Percentiles rank a stretch among this genome's conserved stretches.
These are phyloP conservation scores for Oscheius sp. DNA, from an alignment of 2,888 invertebrate species.

Conservation along the genomic window DNA sequence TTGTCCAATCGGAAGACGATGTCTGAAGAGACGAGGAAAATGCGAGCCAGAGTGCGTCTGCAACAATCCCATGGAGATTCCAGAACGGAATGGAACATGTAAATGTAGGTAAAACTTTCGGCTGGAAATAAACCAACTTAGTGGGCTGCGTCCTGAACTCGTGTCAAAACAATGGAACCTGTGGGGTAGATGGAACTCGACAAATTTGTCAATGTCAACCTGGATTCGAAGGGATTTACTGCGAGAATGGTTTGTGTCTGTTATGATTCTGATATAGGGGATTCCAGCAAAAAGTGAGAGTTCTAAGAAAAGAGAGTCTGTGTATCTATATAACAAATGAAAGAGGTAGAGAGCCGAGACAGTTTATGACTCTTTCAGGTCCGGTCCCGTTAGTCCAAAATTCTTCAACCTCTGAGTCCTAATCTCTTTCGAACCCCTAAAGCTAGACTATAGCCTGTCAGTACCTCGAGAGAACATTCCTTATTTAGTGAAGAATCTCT, in stretches of 20 bases:
- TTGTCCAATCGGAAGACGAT: slow-evolving; percentile 10
- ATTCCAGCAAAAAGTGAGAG: background rate
- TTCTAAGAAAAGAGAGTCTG: background rate
- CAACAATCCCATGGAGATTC: background rate
- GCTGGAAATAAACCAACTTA: background rate
- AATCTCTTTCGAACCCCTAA: background rate
- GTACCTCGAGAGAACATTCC: background rate
- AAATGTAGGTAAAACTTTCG: slow-evolving; percentile 5
- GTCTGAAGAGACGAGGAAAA: background rate
- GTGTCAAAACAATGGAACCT: slow-evolving; percentile 22
- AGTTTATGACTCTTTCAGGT: too few relatives aligned
- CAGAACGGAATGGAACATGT: slow-evolving; percentile 19
- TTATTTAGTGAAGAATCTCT: slow-evolving; percentile 21
- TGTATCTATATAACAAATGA: too few relatives aligned
- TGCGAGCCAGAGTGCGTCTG: slow-evolving; percentile 26
- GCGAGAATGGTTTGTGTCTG: slow-evolving; percentile 26
- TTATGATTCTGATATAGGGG: background rate
- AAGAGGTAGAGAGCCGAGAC: too few relatives aligned
- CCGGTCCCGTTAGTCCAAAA: too few relatives aligned
- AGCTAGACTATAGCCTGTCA: too few relatives aligned
- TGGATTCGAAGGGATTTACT: slow-evolving; percentile 21
- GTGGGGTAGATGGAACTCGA: background rate
- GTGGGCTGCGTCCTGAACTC: slow-evolving; percentile 6
- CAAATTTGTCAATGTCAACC: slow-evolving; percentile 8
- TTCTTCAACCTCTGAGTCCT: background rate